Conservation (phyloP, 2,888 invertebrate genomes). For the Lithophane semibrunnea region DNA sequence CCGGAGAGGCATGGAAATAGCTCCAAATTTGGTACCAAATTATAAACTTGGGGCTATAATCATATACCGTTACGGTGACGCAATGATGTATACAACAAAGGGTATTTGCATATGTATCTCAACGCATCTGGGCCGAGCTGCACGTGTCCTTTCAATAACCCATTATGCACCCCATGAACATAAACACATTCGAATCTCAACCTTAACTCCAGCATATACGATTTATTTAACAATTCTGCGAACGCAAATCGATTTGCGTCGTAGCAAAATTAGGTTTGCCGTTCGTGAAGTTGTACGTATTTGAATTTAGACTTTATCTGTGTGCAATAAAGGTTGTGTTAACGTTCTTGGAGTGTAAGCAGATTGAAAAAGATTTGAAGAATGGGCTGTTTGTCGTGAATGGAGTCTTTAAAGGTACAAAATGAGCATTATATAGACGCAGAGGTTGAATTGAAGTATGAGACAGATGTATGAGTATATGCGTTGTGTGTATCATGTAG, state of each 20-base stretch:
- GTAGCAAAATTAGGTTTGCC: constrained; percentile 64
- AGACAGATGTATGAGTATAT: constrained; percentile 32
- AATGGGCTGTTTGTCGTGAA: constrained; percentile 81
- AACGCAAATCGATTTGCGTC: constrained; percentile 52
- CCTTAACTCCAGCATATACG: constrained; percentile 45
- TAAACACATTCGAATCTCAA: constrained; percentile 45
- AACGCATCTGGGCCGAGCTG: constrained; percentile 75
- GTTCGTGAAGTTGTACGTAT: constrained; percentile 38
- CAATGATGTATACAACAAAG: constrained; percentile 85
- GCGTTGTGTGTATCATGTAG: constrained; percentile 17
- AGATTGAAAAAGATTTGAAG: constrained; percentile 72
- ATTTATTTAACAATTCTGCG: constrained; percentile 22
- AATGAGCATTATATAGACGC: constrained; percentile 79
- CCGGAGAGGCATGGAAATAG: constrained; percentile 30
- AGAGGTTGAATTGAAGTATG: constrained; percentile 54
- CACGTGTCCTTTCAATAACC: constrained; percentile 67
- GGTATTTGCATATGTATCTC: constrained; percentile 86
- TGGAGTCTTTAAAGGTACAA: constrained; percentile 82
- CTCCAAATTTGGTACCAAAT: constrained; percentile 64
- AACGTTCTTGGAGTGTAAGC: constrained; percentile 4
- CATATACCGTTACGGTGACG: constrained; percentile 82
- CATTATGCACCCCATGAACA: constrained; percentile 38
- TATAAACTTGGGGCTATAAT: constrained; percentile 72
- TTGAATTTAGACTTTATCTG: constrained; percentile 62
- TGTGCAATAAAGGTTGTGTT: constrained; percentile 30